phyloP scores from a whole-genome alignment of 2,797 vertebrate species.

The Sebastes matsubarae region DNA sequence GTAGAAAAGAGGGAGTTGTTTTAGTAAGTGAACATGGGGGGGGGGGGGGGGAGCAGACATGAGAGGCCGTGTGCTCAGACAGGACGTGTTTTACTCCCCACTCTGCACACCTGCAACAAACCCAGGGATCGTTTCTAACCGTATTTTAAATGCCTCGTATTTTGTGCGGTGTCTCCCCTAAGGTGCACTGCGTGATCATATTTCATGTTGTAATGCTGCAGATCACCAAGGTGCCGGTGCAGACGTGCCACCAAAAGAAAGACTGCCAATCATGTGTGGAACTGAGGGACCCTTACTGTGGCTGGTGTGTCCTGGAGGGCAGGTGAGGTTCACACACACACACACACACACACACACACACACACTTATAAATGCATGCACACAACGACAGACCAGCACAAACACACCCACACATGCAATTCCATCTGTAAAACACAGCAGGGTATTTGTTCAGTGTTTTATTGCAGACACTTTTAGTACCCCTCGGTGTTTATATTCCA shows the following conservation, averaged over 20 bases:
- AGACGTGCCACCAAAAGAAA: slow-evolving; percentile 85
- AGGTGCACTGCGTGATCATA: slow-evolving; percentile 43
- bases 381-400: slow-evolving; percentile 23
- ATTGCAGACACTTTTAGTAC: slow-evolving; percentile 66
- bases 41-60: background rate
- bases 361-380: slow-evolving; percentile 15
- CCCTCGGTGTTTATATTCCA: slow-evolving; percentile 66
- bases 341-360: background rate
- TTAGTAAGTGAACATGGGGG: slow-evolving; percentile 4
- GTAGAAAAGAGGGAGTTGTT: slow-evolving; percentile 4
- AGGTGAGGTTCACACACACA: slow-evolving; percentile 79
- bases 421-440: slow-evolving; percentile 62
- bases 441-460: slow-evolving; percentile 69
- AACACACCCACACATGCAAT: slow-evolving; percentile 55
- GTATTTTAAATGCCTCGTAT: slow-evolving; percentile 22
- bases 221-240: slow-evolving; percentile 91
- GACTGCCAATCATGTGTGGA: slow-evolving; percentile 89
- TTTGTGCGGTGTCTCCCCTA: slow-evolving; percentile 27
- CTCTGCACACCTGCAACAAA: slow-evolving; percentile 26
- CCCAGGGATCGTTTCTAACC: slow-evolving; percentile 1
- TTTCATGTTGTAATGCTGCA: slow-evolving; percentile 65
- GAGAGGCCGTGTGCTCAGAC: slow-evolving; percentile 3
- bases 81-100: slow-evolving; percentile 7
- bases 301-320: slow-evolving; percentile 96
- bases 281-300: slow-evolving; percentile 93